These are phyloP conservation scores for Tupaia chinensis DNA, from an alignment of 2,113 vertebrate genomes.

Conservation along the genomic window DNA sequence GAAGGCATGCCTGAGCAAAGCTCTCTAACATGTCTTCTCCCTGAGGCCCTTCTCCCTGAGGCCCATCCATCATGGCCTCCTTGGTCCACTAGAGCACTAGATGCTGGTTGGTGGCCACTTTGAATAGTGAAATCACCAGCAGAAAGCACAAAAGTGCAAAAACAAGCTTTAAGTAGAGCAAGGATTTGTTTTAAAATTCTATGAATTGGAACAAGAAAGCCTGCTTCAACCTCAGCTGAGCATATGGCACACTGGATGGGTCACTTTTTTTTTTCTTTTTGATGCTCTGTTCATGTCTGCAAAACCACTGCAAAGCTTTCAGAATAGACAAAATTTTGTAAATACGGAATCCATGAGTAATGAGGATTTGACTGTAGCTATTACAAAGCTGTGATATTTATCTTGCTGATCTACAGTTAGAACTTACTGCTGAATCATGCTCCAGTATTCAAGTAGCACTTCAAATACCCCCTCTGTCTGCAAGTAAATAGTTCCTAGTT, in stretches of 20 bases:
- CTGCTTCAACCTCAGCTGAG: neutral
- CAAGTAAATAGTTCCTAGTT: conserved; percentile 46
- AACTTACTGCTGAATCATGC: conserved; percentile 11
- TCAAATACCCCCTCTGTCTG: conserved; percentile 5
- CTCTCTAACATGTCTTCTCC: neutral
- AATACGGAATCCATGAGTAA: neutral
- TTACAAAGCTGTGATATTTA: neutral
- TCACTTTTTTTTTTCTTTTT: neutral
- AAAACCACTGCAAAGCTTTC: neutral
- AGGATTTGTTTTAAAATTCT: neutral
- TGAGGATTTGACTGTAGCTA: neutral
- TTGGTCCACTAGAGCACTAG: neutral
- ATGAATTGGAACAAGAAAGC: neutral
- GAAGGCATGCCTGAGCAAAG: neutral
- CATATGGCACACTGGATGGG: neutral
- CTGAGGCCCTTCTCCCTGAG: neutral
- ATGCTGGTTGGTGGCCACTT: neutral
- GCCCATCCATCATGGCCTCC: neutral
- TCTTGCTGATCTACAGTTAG: neutral
- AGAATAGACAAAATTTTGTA: neutral
- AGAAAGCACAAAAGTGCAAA: neutral
- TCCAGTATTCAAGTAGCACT: neutral
- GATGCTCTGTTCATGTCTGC: neutral
- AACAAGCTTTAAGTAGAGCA: neutral
- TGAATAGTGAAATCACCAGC: neutral